Conservation (phyloP, 2,888 invertebrate species). For the Andrena haemorrhoa region DNA sequence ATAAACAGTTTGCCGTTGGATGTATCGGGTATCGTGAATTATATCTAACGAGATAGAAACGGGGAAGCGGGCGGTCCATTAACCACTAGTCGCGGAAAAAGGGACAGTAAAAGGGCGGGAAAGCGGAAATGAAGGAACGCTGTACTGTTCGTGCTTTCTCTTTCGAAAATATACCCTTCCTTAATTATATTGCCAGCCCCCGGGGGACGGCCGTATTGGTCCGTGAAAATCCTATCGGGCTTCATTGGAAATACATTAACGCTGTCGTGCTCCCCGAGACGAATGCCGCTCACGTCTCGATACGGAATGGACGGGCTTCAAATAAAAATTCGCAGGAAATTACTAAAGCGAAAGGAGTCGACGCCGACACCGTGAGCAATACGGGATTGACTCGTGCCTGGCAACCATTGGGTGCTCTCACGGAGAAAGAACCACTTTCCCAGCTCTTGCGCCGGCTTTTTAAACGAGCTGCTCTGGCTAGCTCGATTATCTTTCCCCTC, state of each 20-base stretch:
- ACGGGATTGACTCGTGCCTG: constrained; percentile 15
- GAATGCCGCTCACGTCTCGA: constrained; percentile 33
- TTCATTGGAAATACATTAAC: constrained; percentile 53
- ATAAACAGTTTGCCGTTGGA: no score
- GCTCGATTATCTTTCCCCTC: neutral
- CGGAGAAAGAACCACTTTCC: constrained; percentile 3
- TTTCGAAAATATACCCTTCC: constrained; percentile 13
- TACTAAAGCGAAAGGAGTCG: constrained; percentile 29
- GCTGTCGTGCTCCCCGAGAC: constrained; percentile 14
- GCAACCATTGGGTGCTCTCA: neutral
- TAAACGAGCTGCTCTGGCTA: neutral
- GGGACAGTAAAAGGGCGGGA: neutral
- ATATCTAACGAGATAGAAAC: neutral
- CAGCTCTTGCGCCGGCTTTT: neutral
- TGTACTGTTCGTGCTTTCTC: neutral
- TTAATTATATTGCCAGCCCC: constrained; percentile 26
- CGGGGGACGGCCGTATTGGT: neutral
- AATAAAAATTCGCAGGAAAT: constrained; percentile 54
- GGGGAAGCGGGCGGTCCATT: neutral
- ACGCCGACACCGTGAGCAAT: constrained; percentile 6
- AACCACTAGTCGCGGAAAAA: neutral
- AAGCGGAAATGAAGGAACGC: constrained; percentile 8
- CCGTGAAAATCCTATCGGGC: constrained; percentile 22
- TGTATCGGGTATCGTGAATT: no score
- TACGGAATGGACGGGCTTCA: constrained; percentile 16